Evolutionary conservation across 2,113 vertebrate species (phyloP), one percentile per base, ranked within the genome.

Genomic region (Gyps fulvus): DNA sequence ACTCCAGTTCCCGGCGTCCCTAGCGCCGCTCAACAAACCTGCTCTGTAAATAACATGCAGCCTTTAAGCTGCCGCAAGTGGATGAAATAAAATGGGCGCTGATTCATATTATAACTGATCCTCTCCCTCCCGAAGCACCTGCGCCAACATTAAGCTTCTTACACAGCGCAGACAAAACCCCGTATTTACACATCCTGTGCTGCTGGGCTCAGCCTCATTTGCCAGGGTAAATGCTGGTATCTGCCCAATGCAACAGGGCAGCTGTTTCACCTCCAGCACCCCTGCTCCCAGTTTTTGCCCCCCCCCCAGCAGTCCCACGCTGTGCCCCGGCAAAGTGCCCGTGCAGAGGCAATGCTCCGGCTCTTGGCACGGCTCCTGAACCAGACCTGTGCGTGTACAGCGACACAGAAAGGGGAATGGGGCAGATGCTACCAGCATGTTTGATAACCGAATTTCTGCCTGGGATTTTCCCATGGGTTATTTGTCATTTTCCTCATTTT

Each of bases 21-120:
- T 29, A 9, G 47, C 43, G 25, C 90, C 5, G 38, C 94, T 20
- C 63, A 40, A 1, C 90, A 86, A 89, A 96, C 90, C 96, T 80
- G 93, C 91, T 89, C 95, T 89, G 92, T 86, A 94, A 94, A 93
- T 90, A 95, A 95, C 95, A 58, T 3, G 11, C 78, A 73, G 93
- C 82, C 87, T 42, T 29, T 29, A 14, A 90, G 90, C 96, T 67
- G 85, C 90, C 15, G 9, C 26, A 6, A 92, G 93, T 43, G 71
- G 66, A 79, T 31, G 82, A 54, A 80, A 93, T 69, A 83, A 96
- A 94, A 92, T 54, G 87, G 95, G 85, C 89, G 82, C 82, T 66
- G 87, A 94, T 88, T 94, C 93, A 72, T 32, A 85, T 67, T 55
- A 70, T 22, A 70, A 84, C 55, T 29, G 47, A 69, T 62, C 91